Conservation (phyloP, 1,140 invertebrate species). For the Drosophila tristis region DNA sequence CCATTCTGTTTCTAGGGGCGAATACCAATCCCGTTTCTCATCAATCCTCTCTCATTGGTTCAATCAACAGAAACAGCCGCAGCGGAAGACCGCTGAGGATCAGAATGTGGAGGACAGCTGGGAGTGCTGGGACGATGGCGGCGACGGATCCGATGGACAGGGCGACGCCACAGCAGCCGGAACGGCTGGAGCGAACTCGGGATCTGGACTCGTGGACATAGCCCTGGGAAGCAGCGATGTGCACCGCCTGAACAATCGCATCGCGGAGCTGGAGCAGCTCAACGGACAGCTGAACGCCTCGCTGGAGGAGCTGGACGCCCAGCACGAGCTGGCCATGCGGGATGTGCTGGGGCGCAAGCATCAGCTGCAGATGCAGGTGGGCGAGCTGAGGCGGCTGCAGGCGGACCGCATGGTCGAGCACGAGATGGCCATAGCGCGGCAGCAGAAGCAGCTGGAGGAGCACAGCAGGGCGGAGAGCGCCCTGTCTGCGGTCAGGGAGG, state of each 20-base stretch:
- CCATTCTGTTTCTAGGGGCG: no score
- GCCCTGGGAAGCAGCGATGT: conserved; percentile 73
- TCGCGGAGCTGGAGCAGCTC: conserved; percentile 78
- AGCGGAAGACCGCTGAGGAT: conserved; percentile 54
- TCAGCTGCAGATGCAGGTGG: conserved; percentile 86
- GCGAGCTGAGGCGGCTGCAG: conserved; percentile 52
- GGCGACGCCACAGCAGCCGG: conserved; percentile 5
- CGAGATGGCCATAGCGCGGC: conserved; percentile 56
- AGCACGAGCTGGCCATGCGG: conserved; percentile 89
- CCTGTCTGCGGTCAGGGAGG: conserved; percentile 1
- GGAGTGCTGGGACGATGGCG: conserved; percentile 85
- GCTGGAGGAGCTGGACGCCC: conserved; percentile 89
- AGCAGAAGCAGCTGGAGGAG: conserved; percentile 49
- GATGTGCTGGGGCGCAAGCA: conserved; percentile 87
- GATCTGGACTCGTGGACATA: conserved; percentile 53
- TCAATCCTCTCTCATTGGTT: background rate
- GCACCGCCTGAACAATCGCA: conserved; percentile 77
- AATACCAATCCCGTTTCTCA: no score
- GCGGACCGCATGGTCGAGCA: conserved; percentile 66
- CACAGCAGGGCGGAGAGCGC: background rate
- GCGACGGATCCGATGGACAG: conserved; percentile 5
- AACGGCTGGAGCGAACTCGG: background rate
- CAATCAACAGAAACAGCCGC: background rate
- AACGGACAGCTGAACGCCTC: conserved; percentile 85
- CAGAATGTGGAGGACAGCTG: conserved; percentile 85